These are phyloP conservation scores for Drosophila paulistorum DNA, from an alignment of 1,140 invertebrate species.

Conservation along the genomic window DNA sequence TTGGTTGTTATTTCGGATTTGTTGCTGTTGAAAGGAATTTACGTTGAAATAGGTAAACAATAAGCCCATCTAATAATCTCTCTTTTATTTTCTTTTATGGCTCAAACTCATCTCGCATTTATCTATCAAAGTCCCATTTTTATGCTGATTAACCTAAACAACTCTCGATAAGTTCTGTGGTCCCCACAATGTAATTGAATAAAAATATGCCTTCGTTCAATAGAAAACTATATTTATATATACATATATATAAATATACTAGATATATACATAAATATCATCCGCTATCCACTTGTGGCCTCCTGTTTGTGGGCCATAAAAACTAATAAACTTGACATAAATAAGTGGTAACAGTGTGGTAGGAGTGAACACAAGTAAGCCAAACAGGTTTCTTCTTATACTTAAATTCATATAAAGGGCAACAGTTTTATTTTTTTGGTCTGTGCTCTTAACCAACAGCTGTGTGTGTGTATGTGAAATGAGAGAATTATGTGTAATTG, in stretches of 20 bases:
- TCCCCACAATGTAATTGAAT: constrained; percentile 59
- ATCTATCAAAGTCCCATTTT: constrained; percentile 44
- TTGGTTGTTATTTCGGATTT: too few species aligned
- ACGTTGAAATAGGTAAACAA: too few species aligned
- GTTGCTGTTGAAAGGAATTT: too few species aligned
- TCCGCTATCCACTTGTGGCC: constrained; percentile 14
- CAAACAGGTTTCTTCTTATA: constrained; percentile 14
- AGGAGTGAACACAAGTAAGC: too few species aligned
- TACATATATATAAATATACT: constrained; percentile 9
- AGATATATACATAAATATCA: constrained; percentile 40
- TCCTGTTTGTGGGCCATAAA: constrained; percentile 51
- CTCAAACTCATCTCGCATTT: background rate
- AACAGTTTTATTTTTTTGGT: constrained; percentile 12
- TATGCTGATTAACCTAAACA: constrained; percentile 67
- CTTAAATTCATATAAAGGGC: constrained; percentile 10
- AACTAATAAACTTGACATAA: constrained; percentile 68
- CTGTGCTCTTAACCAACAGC: constrained; percentile 21
- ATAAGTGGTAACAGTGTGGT: constrained; percentile 36
- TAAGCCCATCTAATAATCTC: background rate
- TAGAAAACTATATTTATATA: constrained; percentile 16
- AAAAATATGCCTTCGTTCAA: constrained; percentile 51
- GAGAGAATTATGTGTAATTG: constrained; percentile 69
- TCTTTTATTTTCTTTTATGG: background rate
- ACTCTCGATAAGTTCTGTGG: constrained; percentile 48
- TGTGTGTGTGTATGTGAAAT: constrained; percentile 28